These are phyloP conservation scores for Rhea pennata DNA, from an alignment of 2,113 vertebrate species.

Conservation along the genomic window DNA sequence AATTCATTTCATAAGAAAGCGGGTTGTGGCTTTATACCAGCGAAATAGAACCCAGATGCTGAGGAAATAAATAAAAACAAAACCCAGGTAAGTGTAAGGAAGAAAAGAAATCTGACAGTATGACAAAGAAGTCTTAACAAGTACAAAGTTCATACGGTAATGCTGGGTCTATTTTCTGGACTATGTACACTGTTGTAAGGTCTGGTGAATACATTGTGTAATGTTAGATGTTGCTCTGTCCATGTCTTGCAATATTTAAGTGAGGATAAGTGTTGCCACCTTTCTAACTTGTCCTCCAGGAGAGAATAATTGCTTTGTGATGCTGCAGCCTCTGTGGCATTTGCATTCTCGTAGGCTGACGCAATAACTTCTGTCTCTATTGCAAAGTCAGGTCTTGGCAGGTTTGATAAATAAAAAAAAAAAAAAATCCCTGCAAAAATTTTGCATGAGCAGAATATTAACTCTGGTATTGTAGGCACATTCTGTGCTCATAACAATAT, in stretches of 20 bases:
- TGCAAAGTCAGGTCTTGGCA: conserved; percentile 8
- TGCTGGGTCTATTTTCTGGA: background rate
- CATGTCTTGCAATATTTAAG: background rate
- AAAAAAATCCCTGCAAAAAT: background rate
- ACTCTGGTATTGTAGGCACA: background rate
- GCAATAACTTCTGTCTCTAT: background rate
- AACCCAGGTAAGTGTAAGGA: background rate
- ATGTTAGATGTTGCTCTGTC: background rate
- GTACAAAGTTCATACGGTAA: background rate
- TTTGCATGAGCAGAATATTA: background rate
- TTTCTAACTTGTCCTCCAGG: background rate
- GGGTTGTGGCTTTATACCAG: background rate
- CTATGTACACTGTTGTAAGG: fast-evolving
- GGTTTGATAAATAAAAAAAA: background rate
- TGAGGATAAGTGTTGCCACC: background rate
- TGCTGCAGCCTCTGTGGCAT: background rate
- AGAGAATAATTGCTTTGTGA: background rate
- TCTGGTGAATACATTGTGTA: background rate
- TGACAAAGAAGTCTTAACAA: background rate
- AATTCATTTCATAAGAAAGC: background rate
- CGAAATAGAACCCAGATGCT: background rate
- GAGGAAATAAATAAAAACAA: background rate
- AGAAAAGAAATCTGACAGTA: background rate
- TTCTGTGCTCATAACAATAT: background rate
- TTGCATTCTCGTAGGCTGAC: background rate